Conservation (phyloP, 1,140 invertebrate species). For the Hyposmocoma kahamanoa region DNA sequence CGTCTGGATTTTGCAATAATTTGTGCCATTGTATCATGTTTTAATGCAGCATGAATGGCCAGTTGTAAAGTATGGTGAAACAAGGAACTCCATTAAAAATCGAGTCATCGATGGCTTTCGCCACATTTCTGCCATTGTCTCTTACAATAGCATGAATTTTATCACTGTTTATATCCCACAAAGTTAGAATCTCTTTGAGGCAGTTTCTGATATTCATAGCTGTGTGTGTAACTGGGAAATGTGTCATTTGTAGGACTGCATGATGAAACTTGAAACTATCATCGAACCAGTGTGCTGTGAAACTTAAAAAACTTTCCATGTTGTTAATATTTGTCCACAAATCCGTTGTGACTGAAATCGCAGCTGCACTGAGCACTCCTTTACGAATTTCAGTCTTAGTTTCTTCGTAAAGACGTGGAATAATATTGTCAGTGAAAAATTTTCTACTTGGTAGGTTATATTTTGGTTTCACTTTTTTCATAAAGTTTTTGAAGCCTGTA, state of each 20-base stretch:
- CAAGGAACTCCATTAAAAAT: not conserved
- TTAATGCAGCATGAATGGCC: not conserved
- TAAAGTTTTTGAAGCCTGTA: slow-evolving; percentile 24
- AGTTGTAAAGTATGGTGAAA: slow-evolving; percentile 2
- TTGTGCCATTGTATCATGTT: not conserved
- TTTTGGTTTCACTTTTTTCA: slow-evolving; percentile 22
- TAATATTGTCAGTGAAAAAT: slow-evolving; percentile 1
- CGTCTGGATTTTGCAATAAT: not conserved
- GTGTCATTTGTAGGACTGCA: slow-evolving; percentile 8
- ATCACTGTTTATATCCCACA: not conserved
- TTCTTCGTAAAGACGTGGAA: slow-evolving; percentile 4
- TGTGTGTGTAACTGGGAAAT: slow-evolving; percentile 5
- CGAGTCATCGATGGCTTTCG: not conserved
- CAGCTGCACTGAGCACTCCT: not conserved
- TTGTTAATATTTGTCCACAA: slow-evolving; percentile 9
- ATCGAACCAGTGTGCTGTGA: slow-evolving; percentile 10
- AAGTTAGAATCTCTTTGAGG: not conserved
- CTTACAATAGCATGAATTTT: slow-evolving; percentile 8
- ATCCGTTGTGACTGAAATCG: slow-evolving; percentile 9
- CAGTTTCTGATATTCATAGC: not conserved
- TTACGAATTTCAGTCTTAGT: not conserved
- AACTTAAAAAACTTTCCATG: slow-evolving; percentile 5
- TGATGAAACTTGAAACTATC: not conserved
- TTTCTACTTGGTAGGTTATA: slow-evolving; percentile 3
- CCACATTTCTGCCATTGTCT: slow-evolving; percentile 9